These are phyloP conservation scores for Arrhopalites spinosus DNA, from an alignment of 2,888 invertebrate genomes.

Conservation along the genomic window DNA sequence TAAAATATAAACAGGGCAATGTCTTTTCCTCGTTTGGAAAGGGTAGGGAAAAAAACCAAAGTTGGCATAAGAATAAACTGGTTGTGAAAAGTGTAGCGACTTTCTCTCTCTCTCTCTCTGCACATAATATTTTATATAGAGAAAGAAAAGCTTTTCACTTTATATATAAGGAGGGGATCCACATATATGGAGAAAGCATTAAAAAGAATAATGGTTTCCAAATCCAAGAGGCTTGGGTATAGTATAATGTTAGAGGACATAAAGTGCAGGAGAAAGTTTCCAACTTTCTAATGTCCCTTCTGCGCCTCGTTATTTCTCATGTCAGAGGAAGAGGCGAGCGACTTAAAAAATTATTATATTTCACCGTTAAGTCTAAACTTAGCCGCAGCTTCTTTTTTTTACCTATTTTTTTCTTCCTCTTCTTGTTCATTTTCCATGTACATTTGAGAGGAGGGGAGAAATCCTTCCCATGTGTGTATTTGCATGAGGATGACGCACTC, in stretches of 20 bases:
- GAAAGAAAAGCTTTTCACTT: background rate
- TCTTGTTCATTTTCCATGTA: background rate
- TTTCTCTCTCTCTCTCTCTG: too few species aligned
- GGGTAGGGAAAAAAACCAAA: too few species aligned
- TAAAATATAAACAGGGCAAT: too few species aligned
- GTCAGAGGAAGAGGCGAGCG: constrained; percentile 3
- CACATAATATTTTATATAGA: too few species aligned
- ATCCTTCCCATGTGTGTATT: constrained; percentile 18
- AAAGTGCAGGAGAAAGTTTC: constrained; percentile 17
- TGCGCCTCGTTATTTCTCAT: constrained; percentile 35
- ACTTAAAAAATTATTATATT: constrained; percentile 27
- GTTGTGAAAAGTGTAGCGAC: too few species aligned
- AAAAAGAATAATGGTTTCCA: background rate
- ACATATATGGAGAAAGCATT: background rate
- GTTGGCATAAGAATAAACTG: too few species aligned
- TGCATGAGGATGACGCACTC: constrained; percentile 10
- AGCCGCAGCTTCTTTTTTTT: background rate
- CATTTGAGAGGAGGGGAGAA: background rate
- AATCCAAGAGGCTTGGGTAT: background rate
- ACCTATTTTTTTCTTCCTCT: background rate
- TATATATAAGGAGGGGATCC: background rate
- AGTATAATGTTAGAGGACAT: constrained; percentile 28
- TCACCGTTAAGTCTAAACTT: constrained; percentile 23
- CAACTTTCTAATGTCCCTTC: constrained; percentile 32
- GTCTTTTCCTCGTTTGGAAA: too few species aligned